phyloP scores from a whole-genome alignment of 2,888 invertebrate species.

The Stenurella melanura region DNA sequence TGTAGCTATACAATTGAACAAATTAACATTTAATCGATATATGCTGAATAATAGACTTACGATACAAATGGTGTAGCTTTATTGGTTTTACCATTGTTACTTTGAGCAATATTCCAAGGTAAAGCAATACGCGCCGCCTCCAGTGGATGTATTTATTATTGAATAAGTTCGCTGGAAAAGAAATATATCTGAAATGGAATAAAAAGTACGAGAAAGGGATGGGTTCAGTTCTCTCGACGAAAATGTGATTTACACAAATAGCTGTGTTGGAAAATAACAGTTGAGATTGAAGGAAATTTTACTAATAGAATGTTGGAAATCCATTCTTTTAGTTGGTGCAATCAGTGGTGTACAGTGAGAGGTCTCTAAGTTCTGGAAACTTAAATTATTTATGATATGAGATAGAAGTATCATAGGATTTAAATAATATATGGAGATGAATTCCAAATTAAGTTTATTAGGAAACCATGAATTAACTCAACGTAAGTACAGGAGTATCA shows the following conservation, averaged over 20 bases:
- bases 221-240: conserved; percentile 27
- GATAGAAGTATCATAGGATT: not conserved
- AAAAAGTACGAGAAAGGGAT: conserved; percentile 19
- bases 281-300: conserved; percentile 29
- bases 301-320: conserved; percentile 24
- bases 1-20: conserved; percentile 30
- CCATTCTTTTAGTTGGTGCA: conserved; percentile 14
- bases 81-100: conserved; percentile 25
- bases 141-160: conserved; percentile 34
- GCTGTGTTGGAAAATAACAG: conserved; percentile 28
- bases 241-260: conserved; percentile 36
- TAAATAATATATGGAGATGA: too few species aligned
- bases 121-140: conserved; percentile 20
- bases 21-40: conserved; percentile 32
- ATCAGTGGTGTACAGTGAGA: conserved; percentile 1
- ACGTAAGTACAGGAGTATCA: too few species aligned
- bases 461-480: too few species aligned
- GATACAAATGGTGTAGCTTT: conserved; percentile 16
- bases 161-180: conserved; percentile 26
- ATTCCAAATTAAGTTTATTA: too few species aligned
- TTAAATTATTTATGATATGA: not conserved
- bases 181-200: conserved; percentile 35
- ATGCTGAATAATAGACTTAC: conserved; percentile 26
- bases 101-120: conserved; percentile 32
- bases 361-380: not conserved